Conservation (phyloP, 2,113 vertebrate species). For the Neolamprologus ventralis region DNA sequence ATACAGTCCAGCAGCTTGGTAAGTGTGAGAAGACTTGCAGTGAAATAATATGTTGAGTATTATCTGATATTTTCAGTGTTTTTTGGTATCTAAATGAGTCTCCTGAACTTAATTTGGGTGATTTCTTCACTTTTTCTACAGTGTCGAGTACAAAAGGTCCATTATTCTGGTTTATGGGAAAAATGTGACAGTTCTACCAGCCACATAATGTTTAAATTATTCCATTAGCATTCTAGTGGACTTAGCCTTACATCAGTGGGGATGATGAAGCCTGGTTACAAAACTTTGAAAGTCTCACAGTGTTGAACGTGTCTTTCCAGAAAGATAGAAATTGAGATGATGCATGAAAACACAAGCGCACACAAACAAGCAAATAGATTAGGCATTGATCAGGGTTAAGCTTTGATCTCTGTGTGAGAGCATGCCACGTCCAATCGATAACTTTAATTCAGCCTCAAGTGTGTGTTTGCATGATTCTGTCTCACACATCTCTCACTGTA, state of each 20-base stretch:
- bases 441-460: slow-evolving; percentile 60
- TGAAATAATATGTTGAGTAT: neutral
- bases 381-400: slow-evolving; percentile 58
- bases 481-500: neutral
- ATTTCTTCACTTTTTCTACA: neutral
- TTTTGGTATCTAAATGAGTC: neutral
- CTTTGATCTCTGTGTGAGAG: slow-evolving; percentile 46
- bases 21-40: neutral
- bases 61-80: neutral
- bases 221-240: neutral
- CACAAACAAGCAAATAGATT: slow-evolving; percentile 47
- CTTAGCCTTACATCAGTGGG: neutral
- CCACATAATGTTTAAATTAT: neutral
- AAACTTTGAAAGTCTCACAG: neutral
- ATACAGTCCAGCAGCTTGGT: neutral
- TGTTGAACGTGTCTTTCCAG: neutral
- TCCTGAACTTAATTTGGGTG: neutral
- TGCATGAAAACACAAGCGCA: slow-evolving; percentile 7
- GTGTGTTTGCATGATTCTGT: slow-evolving; percentile 55
- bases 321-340: slow-evolving; percentile 21
- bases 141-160: neutral
- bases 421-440: slow-evolving; percentile 60
- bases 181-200: neutral
- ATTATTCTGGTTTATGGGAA: neutral
- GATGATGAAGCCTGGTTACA: neutral